Percentiles rank a stretch among this genome's conserved stretches.
Evolutionary conservation across 2,797 vertebrate species (phyloP).

Genomic region (Hyperoplus immaculatus): DNA sequence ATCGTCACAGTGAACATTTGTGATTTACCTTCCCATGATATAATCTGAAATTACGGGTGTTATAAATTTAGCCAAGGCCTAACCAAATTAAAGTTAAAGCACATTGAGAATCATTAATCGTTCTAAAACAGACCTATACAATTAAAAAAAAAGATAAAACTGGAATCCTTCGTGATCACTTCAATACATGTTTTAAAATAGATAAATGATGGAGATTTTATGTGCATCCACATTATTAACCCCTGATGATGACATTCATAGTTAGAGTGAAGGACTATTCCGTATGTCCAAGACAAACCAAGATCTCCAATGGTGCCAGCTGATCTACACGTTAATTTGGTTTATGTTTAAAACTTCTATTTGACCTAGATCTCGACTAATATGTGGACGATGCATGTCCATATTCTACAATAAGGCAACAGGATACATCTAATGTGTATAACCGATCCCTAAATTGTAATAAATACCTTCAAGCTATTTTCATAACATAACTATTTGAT

Average conservation of each 20-base stretch:
- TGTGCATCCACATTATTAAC: conserved; percentile 44
- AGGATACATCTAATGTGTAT: conserved; percentile 59
- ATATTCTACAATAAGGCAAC: conserved; percentile 72
- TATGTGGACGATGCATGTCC: conserved; percentile 34
- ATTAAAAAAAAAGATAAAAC: conserved; percentile 7
- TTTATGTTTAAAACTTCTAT: conserved; percentile 21
- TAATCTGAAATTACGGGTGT: conserved; percentile 11
- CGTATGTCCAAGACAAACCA: conserved; percentile 12
- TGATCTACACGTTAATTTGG: conserved; percentile 41
- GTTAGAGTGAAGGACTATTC: conserved; percentile 31
- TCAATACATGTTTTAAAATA: conserved; percentile 35
- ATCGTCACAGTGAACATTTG: conserved; percentile 66
- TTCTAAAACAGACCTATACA: conserved; percentile 17
- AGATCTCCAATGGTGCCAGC: conserved; percentile 55
- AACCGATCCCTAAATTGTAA: conserved; percentile 57
- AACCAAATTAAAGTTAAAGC: conserved; percentile 32
- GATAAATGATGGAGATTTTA: conserved; percentile 41
- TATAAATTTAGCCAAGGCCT: conserved; percentile 24
- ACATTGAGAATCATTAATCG: conserved; percentile 19
- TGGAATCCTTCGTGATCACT: conserved; percentile 3
- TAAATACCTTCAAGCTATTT: conserved; percentile 69
- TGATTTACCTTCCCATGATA: conserved; percentile 11
- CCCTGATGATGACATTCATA: conserved; percentile 61
- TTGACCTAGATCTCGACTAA: conserved; percentile 21
- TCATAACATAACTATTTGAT: conserved; percentile 52